A percentile compares a stretch with the other conserved stretches of the same genome.
These are phyloP conservation scores for Argyrosomus japonicus DNA, from an alignment of 2,113 vertebrate species.

Conservation along the genomic window DNA sequence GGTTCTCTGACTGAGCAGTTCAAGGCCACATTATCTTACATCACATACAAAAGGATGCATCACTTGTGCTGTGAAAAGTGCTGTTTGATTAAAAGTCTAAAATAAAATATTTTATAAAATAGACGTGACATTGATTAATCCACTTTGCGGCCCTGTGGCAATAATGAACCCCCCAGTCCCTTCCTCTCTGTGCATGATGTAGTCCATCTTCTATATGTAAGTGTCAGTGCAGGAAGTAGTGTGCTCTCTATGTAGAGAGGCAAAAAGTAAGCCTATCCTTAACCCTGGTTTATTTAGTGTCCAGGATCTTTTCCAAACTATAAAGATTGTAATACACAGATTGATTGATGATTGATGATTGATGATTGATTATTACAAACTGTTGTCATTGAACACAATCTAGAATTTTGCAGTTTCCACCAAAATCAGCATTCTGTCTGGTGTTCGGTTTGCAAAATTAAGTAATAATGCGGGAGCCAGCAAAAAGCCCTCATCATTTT, in stretches of 20 bases:
- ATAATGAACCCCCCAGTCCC: background rate
- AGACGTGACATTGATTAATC: background rate
- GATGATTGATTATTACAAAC: background rate
- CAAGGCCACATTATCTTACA: constrained; percentile 18
- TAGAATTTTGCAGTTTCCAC: no score
- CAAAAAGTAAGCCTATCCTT: no score
- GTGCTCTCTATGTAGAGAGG: background rate
- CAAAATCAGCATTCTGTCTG: background rate
- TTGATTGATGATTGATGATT: no score
- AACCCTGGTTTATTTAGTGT: no score
- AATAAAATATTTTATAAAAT: background rate
- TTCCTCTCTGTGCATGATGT: background rate
- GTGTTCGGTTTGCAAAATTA: background rate
- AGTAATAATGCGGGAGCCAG: background rate
- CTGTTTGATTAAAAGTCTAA: background rate
- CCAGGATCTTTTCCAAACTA: background rate
- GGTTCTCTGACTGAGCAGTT: background rate
- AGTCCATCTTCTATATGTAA: no score
- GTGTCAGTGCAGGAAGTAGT: background rate
- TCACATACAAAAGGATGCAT: background rate
- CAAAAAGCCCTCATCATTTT: background rate
- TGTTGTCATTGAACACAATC: background rate
- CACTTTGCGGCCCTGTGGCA: background rate
- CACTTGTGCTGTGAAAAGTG: background rate
- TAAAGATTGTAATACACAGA: no score